Conservation (phyloP, 2,797 vertebrate species). For the Sandelia bainsii region DNA sequence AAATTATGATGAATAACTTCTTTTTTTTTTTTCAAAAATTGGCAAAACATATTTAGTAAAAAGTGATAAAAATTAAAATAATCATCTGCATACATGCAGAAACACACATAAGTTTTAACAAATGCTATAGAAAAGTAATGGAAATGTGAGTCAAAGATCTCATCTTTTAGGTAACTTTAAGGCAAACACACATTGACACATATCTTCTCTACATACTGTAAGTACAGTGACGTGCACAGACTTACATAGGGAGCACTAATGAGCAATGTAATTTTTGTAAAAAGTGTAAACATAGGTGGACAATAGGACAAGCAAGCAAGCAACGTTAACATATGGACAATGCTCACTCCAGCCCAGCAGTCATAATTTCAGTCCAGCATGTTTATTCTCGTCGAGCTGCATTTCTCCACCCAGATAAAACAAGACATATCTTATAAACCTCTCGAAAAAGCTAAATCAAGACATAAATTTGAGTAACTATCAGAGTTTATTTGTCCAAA, state of each 20-base stretch:
- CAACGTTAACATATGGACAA: slow-evolving; percentile 14
- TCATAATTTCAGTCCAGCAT: slow-evolving; percentile 35
- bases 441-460: slow-evolving; percentile 48
- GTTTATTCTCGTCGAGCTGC: slow-evolving; percentile 40
- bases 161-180: background rate
- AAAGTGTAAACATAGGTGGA: slow-evolving; percentile 3
- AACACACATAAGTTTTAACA: background rate
- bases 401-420: slow-evolving; percentile 21
- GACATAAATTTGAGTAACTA: slow-evolving; percentile 57
- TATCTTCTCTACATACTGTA: background rate
- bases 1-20: too few species aligned
- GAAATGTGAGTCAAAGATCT: background rate
- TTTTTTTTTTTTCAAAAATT: too few species aligned
- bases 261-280: slow-evolving; percentile 17
- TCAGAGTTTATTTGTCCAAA: slow-evolving; percentile 73
- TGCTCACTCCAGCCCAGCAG: slow-evolving; percentile 25
- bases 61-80: too few species aligned
- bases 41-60: too few species aligned
- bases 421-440: slow-evolving; percentile 47
- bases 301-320: slow-evolving; percentile 12
- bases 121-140: background rate
- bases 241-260: slow-evolving; percentile 6
- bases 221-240: background rate
- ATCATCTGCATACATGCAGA: background rate
- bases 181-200: slow-evolving; percentile 20